phyloP scores from a whole-genome alignment of 2,797 vertebrate species.

The Lophotriccus pileatus region DNA sequence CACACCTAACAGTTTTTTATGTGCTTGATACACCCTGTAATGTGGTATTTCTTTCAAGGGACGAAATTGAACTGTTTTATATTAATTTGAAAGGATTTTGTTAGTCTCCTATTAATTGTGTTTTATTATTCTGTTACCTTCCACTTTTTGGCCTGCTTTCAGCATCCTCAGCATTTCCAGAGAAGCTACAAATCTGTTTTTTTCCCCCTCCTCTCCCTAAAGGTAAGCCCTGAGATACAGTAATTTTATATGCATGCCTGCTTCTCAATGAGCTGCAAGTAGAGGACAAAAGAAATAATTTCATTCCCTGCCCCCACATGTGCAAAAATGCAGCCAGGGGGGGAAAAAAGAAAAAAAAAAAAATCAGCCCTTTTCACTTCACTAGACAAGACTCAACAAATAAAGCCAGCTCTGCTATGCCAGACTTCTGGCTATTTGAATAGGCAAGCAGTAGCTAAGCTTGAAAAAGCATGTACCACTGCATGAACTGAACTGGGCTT shows the following conservation, averaged over 20 bases:
- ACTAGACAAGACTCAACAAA: slow-evolving; percentile 74
- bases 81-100: not conserved
- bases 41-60: not conserved
- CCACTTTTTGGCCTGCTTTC: not conserved
- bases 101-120: not conserved
- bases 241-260: slow-evolving; percentile 72
- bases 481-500: not conserved
- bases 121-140: not conserved
- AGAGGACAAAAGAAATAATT: slow-evolving; percentile 71
- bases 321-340: slow-evolving; percentile 49
- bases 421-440: slow-evolving; percentile 68
- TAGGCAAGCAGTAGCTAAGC: slow-evolving; percentile 55
- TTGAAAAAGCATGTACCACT: slow-evolving; percentile 29
- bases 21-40: not conserved
- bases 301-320: slow-evolving; percentile 49
- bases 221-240: slow-evolving; percentile 63
- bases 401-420: slow-evolving; percentile 62
- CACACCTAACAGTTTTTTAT: fast-evolving
- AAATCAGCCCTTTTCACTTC: slow-evolving; percentile 65
- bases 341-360: not conserved
- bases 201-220: slow-evolving; percentile 23
- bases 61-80: not conserved
- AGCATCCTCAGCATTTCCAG: slow-evolving; percentile 9
- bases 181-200: slow-evolving; percentile 20
- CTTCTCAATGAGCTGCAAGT: slow-evolving; percentile 62